Conservation (phyloP, 2,797 vertebrate species). For the Vireo griseus region DNA sequence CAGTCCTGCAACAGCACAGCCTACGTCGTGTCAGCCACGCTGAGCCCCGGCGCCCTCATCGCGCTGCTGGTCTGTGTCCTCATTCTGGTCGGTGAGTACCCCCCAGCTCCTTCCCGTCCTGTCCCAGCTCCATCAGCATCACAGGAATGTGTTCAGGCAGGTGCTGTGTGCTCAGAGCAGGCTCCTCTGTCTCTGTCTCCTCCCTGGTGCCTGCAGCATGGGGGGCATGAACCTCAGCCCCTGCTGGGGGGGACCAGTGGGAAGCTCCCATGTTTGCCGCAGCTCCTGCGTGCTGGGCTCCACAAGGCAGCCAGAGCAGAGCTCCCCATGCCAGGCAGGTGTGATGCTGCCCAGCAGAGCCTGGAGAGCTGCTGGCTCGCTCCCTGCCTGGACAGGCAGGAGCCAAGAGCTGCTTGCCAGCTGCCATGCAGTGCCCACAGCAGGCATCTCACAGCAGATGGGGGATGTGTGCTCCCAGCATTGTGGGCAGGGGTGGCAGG, state of each 20-base stretch:
- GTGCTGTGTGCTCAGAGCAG: neutral
- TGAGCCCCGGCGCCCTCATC: constrained; percentile 96
- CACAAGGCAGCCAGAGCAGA: neutral
- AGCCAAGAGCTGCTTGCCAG: neutral
- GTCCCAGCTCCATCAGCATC: neutral
- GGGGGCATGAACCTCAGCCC: neutral
- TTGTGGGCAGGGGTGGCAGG: fast-evolving
- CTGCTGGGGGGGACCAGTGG: fast-evolving
- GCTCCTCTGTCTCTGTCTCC: neutral
- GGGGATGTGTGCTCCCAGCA: fast-evolving
- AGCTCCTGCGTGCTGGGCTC: fast-evolving
- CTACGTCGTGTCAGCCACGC: constrained; percentile 85
- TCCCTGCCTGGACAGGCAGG: neutral
- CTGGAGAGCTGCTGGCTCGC: neutral
- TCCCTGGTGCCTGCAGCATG: neutral
- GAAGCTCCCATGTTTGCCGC: neutral
- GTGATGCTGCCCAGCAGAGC: neutral
- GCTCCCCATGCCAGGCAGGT: neutral
- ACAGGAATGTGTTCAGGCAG: fast-evolving
- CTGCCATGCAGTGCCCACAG: neutral
- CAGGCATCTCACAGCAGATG: fast-evolving
- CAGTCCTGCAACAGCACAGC: constrained; percentile 95
- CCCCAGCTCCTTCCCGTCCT: neutral
- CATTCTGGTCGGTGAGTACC: constrained; percentile 92
- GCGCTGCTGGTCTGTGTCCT: constrained; percentile 94